Evolutionary conservation across 2,888 invertebrate genomes (phyloP), one percentile per base, ranked within the genome.

Genomic region (Lasioglossum morio): DNA sequence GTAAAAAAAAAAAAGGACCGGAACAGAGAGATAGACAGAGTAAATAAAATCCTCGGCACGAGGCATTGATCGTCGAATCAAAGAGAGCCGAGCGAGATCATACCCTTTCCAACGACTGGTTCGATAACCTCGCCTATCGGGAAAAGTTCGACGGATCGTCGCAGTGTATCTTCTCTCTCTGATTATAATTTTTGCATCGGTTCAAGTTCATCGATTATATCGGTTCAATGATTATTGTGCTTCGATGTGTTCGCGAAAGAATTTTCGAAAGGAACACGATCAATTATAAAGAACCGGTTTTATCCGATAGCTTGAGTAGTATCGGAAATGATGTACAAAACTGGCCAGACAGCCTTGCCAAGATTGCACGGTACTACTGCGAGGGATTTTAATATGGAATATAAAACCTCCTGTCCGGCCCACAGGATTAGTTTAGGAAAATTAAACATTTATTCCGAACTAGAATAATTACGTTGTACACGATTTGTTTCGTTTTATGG

Each of bases 41-140:
- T 66, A 75, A 82, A 79, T 79, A 46, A 81, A 76, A 72, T 72
- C 53, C 34, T 69, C 63, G 27, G 27, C 75, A 82, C 78, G 78
- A 75, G 75, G 48, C 70, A n/a, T 16, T 63, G 48, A 84, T 78
- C 70, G 48, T 43, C 27, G 48, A 27, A 43, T 76, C 30, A 37
- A 73, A 27, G 2, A 57, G 48, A 74, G 14, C 27, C 57, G 46
- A 46, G 34, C 57, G 2, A 46, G 48, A 77, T 83, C 40, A n/a
- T 30, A 60, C 27, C 34, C 12, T 30, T 7, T 83, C 34, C 27
- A 16, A 30, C 34, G 43, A 66, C 72, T 0, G 30, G 74, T 75
- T 53, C 23, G 75, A 84, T 77, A 82, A 82, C 77, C 82, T 57
- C 34, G 3, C 43, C 69, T 46, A 69, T 66, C 76, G 14, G n/a